A percentile compares a stretch with the other conserved stretches of the same genome.
These are phyloP conservation scores for Hirtodrosophila histrioides DNA, from an alignment of 2,888 invertebrate genomes.

Conservation along the genomic window DNA sequence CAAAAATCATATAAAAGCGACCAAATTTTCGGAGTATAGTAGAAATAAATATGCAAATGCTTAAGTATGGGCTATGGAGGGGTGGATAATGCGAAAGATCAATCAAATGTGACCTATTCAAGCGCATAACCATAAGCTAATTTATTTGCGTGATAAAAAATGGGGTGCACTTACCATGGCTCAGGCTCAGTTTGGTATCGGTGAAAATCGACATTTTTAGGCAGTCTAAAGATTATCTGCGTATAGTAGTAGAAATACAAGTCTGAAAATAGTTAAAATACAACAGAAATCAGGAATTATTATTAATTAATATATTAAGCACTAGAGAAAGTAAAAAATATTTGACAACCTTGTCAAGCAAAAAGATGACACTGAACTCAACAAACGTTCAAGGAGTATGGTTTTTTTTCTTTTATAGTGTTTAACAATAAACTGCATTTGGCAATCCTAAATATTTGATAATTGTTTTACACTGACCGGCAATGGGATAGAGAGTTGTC, in stretches of 20 bases:
- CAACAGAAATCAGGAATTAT: no score
- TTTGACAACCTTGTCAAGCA: no score
- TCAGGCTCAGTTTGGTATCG: neutral
- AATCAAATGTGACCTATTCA: slow-evolving; percentile 50
- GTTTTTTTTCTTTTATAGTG: no score
- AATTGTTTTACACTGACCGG: no score
- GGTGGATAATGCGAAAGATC: slow-evolving; percentile 37
- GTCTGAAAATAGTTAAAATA: no score
- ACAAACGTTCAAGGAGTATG: no score
- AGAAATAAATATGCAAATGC: slow-evolving; percentile 53
- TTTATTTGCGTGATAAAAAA: slow-evolving; percentile 5
- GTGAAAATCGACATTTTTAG: slow-evolving; percentile 13
- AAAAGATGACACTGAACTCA: no score
- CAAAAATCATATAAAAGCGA: slow-evolving; percentile 32
- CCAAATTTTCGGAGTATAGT: neutral
- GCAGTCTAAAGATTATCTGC: neutral
- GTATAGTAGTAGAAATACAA: neutral
- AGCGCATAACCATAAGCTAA: slow-evolving; percentile 34
- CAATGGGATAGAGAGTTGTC: no score
- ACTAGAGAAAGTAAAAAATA: no score
- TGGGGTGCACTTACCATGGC: slow-evolving; percentile 27
- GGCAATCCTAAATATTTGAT: no score
- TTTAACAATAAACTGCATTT: no score
- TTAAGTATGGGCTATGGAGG: neutral
- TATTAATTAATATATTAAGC: no score